Percentiles rank a stretch among this genome's conserved stretches.
phyloP scores from a whole-genome alignment of 37 sponge, comb jelly and placozoan genomes.

The Amphimedon queenslandica region DNA sequence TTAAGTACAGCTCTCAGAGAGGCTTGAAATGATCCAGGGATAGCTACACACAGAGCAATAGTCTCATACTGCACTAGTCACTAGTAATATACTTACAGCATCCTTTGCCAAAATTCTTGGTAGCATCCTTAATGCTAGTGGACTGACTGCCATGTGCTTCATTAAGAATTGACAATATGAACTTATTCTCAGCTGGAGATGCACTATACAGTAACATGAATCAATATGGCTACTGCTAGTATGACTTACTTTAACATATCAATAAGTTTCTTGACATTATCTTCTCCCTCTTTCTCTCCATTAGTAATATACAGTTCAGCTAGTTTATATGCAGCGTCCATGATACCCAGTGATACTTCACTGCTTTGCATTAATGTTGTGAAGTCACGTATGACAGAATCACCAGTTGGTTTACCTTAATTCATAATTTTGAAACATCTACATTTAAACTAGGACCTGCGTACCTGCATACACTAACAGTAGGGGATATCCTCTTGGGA shows the following conservation, averaged over 20 bases:
- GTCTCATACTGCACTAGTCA: neutral
- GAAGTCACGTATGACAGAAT: neutral
- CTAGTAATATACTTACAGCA: constrained; percentile 42
- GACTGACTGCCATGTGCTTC: too few species aligned
- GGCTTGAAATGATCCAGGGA: constrained; percentile 61
- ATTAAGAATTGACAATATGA: too few species aligned
- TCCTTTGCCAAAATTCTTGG: constrained; percentile 41
- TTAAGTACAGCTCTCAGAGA: constrained; percentile 35
- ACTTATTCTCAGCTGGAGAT: too few species aligned
- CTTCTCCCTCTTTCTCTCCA: neutral
- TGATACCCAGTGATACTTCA: neutral
- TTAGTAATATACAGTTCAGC: neutral
- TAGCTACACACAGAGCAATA: constrained; percentile 25
- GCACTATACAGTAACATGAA: too few species aligned
- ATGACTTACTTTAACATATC: neutral
- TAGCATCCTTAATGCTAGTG: too few species aligned
- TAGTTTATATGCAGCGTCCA: neutral
- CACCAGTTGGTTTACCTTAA: neutral
- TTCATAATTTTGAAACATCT: neutral
- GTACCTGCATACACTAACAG: constrained; percentile 25
- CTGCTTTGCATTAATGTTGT: neutral
- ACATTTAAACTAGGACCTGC: neutral
- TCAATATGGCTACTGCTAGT: too few species aligned
- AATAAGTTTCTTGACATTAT: neutral
- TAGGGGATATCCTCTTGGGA: constrained; percentile 17